These are phyloP conservation scores for Hormaphis cornu DNA, from an alignment of 1,140 invertebrate genomes.

Conservation along the genomic window DNA sequence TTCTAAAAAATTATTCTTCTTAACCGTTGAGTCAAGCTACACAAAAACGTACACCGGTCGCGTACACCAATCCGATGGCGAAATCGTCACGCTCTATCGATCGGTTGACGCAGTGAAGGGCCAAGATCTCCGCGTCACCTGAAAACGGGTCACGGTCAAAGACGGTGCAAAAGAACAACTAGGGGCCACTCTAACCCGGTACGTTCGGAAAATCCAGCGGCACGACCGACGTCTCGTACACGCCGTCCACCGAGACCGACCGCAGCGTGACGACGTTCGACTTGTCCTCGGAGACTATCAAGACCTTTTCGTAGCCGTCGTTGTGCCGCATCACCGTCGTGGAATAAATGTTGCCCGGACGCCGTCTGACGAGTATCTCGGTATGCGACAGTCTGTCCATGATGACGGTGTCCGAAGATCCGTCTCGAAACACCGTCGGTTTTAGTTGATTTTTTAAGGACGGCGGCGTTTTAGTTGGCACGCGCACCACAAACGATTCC, in stretches of 20 bases:
- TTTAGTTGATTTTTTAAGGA: no score
- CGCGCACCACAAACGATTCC: no score
- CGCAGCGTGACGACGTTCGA: not conserved
- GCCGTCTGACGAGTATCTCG: not conserved
- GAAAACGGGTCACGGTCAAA: not conserved
- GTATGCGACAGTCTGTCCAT: not conserved
- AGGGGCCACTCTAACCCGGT: not conserved
- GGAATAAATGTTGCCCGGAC: not conserved
- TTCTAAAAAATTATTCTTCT: no score
- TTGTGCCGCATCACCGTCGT: not conserved
- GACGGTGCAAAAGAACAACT: no score
- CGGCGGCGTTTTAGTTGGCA: no score
- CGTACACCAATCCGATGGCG: not conserved
- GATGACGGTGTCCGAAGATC: no score
- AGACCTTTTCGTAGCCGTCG: not conserved
- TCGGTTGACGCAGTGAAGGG: slow-evolving; percentile 2
- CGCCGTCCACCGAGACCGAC: not conserved
- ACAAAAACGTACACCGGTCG: not conserved
- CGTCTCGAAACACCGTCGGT: no score
- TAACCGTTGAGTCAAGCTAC: no score
- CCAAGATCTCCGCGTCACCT: not conserved
- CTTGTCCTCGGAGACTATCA: not conserved
- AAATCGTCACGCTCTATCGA: not conserved
- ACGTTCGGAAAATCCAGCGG: not conserved
- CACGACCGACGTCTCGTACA: not conserved